Evolutionary conservation across 2,797 vertebrate species (phyloP), one percentile per base, ranked within the genome.

Genomic region (Sebastes ruberrimus): DNA sequence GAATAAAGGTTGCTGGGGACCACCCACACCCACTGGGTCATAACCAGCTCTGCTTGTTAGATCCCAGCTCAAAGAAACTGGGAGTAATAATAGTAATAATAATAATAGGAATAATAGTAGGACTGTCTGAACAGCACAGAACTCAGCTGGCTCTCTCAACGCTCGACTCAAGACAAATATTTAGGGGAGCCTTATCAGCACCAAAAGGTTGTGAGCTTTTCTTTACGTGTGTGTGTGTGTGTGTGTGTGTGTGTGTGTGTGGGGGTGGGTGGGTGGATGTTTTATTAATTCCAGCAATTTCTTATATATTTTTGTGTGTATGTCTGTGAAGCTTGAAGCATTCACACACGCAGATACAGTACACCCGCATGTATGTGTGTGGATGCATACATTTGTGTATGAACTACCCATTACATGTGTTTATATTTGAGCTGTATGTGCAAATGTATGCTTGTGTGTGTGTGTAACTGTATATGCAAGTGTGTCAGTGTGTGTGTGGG

Each of bases 161-260:
- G 16, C 46, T 71, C 1, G 13, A 68, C 71, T 83, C 74, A 87
- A 84, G 42, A 87, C 82, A 86, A 88, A 93, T 92, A 93, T 93
- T 92, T 91, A 88, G 55, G 10, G 32, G 65, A 72, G 71, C 23
- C 65, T 90, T 89, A 88, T 89, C 81, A 86, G 86, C 86, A 82
- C 78, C 62, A 6, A 66, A 63, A 67, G 35, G 16, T 78, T 85
- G 55, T 76, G 53, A 84, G 53, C 32, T 23, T 77, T 76, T 77
- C 56, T 46, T n/a, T 28, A 1, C 20, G 14, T 53, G 33, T 55
- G 46, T 76, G 52, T 53, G 14, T 30, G 5, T 67, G 30, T 25
- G 55, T 76, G 10, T 11, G 33, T 35, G 33, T 11, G 33, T 33
- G 33, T 10, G 33, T 28, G 1, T 25, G 14, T 53, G 33, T 42